Conservation (phyloP, 2,797 vertebrate species). For the Peromyscus attwateri region DNA sequence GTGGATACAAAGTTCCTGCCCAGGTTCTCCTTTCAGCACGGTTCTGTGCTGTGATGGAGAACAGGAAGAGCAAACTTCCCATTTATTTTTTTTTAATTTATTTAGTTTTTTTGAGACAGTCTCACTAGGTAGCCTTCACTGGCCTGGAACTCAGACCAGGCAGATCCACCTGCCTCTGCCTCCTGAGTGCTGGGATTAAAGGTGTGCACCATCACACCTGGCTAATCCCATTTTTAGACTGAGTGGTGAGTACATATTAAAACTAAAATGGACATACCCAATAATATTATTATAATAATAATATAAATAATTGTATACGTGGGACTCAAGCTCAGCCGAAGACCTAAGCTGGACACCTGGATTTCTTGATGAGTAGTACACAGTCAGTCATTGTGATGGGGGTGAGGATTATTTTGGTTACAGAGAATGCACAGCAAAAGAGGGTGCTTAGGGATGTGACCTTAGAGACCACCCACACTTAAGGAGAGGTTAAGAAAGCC, state of each 20-base stretch:
- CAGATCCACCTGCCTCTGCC: not conserved
- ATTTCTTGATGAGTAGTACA: not conserved
- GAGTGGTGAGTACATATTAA: not conserved
- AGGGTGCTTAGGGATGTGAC: not conserved
- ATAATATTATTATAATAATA: too few relatives aligned
- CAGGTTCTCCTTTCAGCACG: not conserved
- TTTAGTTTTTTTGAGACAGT: not conserved
- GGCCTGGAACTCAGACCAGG: not conserved
- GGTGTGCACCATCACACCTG: not conserved
- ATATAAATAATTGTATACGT: not conserved
- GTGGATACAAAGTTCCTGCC: not conserved
- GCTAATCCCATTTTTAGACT: constrained; percentile 2
- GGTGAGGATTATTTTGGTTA: not conserved
- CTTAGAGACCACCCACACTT: not conserved
- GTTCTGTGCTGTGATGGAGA: too few relatives aligned
- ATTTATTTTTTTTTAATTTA: not conserved
- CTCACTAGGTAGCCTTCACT: not conserved
- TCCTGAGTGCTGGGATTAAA: not conserved
- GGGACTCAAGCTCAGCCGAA: not conserved
- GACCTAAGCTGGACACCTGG: not conserved
- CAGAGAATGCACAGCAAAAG: not conserved
- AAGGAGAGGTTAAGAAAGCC: not conserved
- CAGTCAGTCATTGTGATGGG: not conserved
- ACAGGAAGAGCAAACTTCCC: not conserved
- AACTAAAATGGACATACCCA: constrained; percentile 8